These are phyloP conservation scores for Camponotus vicinus DNA, from an alignment of 1,140 invertebrate genomes.

Conservation along the genomic window DNA sequence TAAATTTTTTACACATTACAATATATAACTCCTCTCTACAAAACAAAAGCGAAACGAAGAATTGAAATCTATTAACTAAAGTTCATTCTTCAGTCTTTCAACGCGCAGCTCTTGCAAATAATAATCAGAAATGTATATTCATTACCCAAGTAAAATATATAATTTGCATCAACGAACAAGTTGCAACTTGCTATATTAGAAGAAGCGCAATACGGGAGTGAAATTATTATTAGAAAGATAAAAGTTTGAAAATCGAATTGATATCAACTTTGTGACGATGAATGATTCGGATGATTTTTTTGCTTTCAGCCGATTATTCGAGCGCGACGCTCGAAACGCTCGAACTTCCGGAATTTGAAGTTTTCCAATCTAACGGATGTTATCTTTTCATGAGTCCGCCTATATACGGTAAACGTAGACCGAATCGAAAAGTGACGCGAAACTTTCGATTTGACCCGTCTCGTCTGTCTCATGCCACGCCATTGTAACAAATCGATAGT, in stretches of 20 bases:
- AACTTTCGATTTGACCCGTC: slow-evolving; percentile 40
- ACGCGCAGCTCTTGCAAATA: neutral
- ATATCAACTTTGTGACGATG: slow-evolving; percentile 22
- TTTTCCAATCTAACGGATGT: slow-evolving; percentile 59
- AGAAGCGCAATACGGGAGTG: neutral
- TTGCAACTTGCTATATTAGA: neutral
- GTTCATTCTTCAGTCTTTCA: neutral
- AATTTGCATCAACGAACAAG: neutral
- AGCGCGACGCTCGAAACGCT: neutral
- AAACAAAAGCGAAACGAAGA: neutral
- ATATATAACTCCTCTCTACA: neutral
- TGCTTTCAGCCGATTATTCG: slow-evolving; percentile 25
- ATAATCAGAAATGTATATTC: neutral
- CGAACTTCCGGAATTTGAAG: slow-evolving; percentile 3
- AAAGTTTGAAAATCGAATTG: slow-evolving; percentile 7
- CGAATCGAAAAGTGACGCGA: slow-evolving; percentile 36
- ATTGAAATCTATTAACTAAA: neutral
- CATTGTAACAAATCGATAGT: slow-evolving; percentile 39
- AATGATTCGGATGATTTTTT: slow-evolving; percentile 41
- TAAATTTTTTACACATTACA: neutral
- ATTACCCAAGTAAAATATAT: neutral
- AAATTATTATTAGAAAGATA: slow-evolving; percentile 2
- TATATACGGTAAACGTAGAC: slow-evolving; percentile 20
- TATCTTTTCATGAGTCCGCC: slow-evolving; percentile 46
- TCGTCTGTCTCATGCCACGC: slow-evolving; percentile 1